These are phyloP conservation scores for Petrocephalus microphthalmus DNA, from an alignment of 2,113 vertebrate genomes.

Conservation along the genomic window DNA sequence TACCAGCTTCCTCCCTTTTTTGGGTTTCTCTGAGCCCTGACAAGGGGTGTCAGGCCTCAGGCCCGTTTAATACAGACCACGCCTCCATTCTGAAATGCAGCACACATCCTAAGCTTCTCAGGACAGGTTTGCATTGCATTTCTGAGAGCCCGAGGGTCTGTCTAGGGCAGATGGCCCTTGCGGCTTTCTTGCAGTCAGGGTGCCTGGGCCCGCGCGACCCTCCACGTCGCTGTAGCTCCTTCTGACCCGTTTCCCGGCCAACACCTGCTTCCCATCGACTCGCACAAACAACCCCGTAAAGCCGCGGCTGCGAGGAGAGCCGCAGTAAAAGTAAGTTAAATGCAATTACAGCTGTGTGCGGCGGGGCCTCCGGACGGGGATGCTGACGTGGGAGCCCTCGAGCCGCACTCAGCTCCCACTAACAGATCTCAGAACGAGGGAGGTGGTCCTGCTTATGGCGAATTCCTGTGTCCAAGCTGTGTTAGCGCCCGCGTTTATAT, in stretches of 20 bases:
- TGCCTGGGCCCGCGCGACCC: neutral
- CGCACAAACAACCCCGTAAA: neutral
- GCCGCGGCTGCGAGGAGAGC: neutral
- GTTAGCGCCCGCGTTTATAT: neutral
- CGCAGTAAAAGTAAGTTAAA: neutral
- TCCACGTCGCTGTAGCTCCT: neutral
- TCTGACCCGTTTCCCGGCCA: neutral
- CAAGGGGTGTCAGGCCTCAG: neutral
- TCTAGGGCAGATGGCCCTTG: neutral
- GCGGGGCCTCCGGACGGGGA: neutral
- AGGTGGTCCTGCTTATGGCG: neutral
- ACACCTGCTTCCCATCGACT: conserved; percentile 1
- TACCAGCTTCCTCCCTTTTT: neutral
- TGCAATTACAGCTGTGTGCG: neutral
- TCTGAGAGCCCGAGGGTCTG: neutral
- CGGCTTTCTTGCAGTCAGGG: neutral
- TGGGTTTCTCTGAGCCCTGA: neutral
- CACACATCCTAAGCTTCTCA: neutral
- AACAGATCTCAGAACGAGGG: neutral
- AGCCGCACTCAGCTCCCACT: neutral
- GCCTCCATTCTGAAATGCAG: neutral
- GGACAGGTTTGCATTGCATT: neutral
- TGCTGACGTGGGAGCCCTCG: neutral
- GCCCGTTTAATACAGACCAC: neutral
- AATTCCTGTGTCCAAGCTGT: neutral